A percentile compares a stretch with the other conserved stretches of the same genome.
These are phyloP conservation scores for Platanista minor DNA, from an alignment of 2,113 vertebrate species.

Conservation along the genomic window DNA sequence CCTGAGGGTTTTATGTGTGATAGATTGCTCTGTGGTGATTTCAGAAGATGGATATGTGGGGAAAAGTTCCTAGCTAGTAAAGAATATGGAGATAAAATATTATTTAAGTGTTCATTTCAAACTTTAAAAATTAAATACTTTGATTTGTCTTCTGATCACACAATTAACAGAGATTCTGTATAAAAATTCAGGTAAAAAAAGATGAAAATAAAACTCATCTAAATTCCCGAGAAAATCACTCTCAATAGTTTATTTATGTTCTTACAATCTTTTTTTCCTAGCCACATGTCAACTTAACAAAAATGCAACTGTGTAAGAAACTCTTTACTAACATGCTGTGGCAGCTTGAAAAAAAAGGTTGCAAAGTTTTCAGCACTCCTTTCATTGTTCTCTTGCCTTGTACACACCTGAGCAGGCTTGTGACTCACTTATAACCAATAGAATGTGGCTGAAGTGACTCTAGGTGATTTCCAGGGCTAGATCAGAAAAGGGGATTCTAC, in stretches of 20 bases:
- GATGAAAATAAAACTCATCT: constrained; percentile 9
- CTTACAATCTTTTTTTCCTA: background rate
- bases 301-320: background rate
- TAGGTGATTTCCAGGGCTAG: background rate
- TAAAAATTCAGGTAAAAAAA: constrained; percentile 31
- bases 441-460: background rate
- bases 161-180: constrained; percentile 8
- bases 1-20: background rate
- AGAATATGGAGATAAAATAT: constrained; percentile 9
- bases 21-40: background rate
- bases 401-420: background rate
- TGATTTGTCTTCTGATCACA: constrained; percentile 7
- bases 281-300: background rate
- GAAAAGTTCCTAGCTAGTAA: background rate
- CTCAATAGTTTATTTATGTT: background rate
- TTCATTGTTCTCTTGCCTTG: background rate
- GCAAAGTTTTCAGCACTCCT: background rate
- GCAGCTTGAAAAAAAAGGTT: background rate
- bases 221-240: constrained; percentile 16
- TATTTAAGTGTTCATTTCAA: background rate
- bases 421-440: background rate
- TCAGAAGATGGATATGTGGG: background rate
- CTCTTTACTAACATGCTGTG: background rate
- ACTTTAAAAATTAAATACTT: constrained; percentile 35
- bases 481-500: background rate